phyloP scores from a whole-genome alignment of 1,140 invertebrate species.

The Eupeodes corollae region DNA sequence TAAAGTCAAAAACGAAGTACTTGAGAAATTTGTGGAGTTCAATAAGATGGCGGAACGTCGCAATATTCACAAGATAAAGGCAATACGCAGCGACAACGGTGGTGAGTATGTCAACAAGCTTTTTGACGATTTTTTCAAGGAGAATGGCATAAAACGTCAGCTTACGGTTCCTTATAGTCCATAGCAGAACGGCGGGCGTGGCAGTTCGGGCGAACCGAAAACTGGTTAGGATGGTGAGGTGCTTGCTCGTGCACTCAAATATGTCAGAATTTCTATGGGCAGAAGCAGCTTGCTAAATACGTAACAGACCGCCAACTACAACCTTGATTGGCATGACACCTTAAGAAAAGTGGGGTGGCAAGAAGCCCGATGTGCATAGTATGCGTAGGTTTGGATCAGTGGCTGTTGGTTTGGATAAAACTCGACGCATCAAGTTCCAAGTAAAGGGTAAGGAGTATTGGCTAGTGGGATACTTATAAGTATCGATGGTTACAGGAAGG shows the following conservation, averaged over 20 bases:
- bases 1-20: slow-evolving; percentile 18
- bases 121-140: slow-evolving; percentile 3
- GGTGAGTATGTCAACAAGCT: slow-evolving; percentile 14
- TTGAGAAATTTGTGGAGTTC: slow-evolving; percentile 19
- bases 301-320: not conserved
- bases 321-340: not conserved
- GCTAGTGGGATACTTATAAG: not conserved
- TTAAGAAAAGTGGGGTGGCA: slow-evolving; percentile 40
- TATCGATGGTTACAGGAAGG: not conserved
- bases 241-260: not conserved
- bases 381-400: too few species aligned
- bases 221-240: slow-evolving; percentile 4
- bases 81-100: slow-evolving; percentile 22
- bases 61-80: slow-evolving; percentile 16
- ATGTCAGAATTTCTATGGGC: not conserved
- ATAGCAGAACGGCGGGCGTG: too few species aligned
- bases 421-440: slow-evolving; percentile 5
- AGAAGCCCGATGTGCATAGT: too few species aligned
- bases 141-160: not conserved
- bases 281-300: not conserved
- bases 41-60: slow-evolving; percentile 24
- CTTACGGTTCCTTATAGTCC: not conserved
- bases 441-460: not conserved
- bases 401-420: too few species aligned
- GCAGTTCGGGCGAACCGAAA: slow-evolving; percentile 3